phyloP scores from a whole-genome alignment of 1,140 invertebrate genomes.

The Holotrichia oblita region DNA sequence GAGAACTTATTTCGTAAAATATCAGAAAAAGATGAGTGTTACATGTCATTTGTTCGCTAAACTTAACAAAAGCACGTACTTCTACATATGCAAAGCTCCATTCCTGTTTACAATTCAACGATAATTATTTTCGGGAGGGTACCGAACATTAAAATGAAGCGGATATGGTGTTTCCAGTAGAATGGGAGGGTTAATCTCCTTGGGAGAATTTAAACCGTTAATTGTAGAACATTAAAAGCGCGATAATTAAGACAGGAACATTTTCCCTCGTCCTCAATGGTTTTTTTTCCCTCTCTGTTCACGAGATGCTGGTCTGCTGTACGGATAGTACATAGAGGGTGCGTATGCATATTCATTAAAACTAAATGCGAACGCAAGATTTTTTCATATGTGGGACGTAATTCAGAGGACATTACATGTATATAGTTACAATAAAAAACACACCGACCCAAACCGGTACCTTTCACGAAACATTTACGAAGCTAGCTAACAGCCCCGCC shows the following conservation, averaged over 20 bases:
- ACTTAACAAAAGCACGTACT: too few species aligned
- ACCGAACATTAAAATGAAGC: conserved; percentile 15
- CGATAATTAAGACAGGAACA: conserved; percentile 32
- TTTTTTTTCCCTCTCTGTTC: conserved; percentile 1
- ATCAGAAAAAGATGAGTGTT: too few species aligned
- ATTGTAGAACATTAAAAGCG: conserved; percentile 27
- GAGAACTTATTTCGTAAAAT: too few species aligned
- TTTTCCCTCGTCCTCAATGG: neutral
- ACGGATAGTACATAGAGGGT: neutral
- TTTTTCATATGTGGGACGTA: neutral
- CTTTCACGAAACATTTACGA: conserved; percentile 36
- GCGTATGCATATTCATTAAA: conserved; percentile 14
- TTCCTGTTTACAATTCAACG: neutral
- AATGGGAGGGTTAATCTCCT: conserved; percentile 23
- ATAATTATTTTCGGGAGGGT: conserved; percentile 22
- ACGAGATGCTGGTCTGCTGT: neutral
- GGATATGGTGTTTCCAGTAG: conserved; percentile 7
- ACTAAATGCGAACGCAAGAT: conserved; percentile 7
- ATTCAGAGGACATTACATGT: conserved; percentile 24
- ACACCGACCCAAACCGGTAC: neutral
- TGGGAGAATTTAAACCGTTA: conserved; percentile 30
- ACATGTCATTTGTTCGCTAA: too few species aligned
- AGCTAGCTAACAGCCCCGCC: neutral
- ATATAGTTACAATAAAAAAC: conserved; percentile 6
- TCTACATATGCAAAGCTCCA: too few species aligned